Evolutionary conservation across 2,113 vertebrate genomes (phyloP), one percentile per base, ranked within the genome.

Genomic region (Synodontis membranacea): DNA sequence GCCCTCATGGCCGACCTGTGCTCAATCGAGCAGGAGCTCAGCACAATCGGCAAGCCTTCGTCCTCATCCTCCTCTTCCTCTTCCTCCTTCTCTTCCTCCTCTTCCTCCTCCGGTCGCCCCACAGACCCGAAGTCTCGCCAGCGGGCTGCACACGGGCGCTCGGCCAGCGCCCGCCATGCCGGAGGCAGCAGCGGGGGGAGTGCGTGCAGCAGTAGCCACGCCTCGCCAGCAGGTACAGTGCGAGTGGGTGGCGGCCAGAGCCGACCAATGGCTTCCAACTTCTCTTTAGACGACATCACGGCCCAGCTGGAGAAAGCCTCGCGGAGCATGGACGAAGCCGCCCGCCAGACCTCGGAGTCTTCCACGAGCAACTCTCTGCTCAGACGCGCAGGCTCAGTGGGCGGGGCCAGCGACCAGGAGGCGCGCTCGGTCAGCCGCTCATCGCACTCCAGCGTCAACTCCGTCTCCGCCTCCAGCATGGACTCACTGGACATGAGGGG

Each of bases 1-100:
- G 97, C 98, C 37, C 96, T 99, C 56, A 99, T 99, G 98, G 98
- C 98, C 0, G 98, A 99, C 92, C 96, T 99, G 82, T 99, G 98
- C 93, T 97, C 98, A 85, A 99, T 99, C 72, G 98, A 99, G 89
- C 97, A 98, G 93, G 98, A 99, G 89, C 97, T 99, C 83, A 98
- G 92, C 85, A 98, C 95, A 92, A 96, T 98, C 25, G 96, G 97
- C 92, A 96, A 96, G 86, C 96, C 97, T 80, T 97, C 96, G 86
- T 96, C 95, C 60, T 39, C 68, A 0, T 85, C 84, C 10, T 85
- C 84, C 0, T 86, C 95, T 74, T 92, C 94, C 2, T 96, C 96
- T 50, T 42, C 76, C 0, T 85, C 66, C 31, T 85, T 31, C 8
- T 97, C 96, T 88, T 96, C 95, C 60, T 34, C 95, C 58, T 31